Conservation (phyloP, 2,888 invertebrate genomes). For the Hyppa rectilinea region DNA sequence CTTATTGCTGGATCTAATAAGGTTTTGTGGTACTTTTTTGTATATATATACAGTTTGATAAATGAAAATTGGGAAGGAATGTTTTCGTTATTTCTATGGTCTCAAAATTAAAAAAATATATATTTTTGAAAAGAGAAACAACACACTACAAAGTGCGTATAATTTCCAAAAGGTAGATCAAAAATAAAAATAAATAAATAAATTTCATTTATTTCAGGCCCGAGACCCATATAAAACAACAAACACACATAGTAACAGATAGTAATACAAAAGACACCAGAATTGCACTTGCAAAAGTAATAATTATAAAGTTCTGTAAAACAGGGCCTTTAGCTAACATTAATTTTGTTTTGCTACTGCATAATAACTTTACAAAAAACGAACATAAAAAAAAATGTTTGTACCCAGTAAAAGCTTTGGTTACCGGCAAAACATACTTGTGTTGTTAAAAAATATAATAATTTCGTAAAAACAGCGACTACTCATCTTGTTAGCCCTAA, state of each 20-base stretch:
- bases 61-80: not conserved
- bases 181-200: too few relatives aligned
- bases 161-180: not conserved
- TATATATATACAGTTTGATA: not conserved
- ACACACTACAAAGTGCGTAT: not conserved
- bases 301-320: not conserved
- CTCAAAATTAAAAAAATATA: not conserved
- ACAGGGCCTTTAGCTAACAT: not conserved
- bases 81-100: not conserved
- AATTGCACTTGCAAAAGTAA: too few relatives aligned
- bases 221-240: too few relatives aligned
- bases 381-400: not conserved
- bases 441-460: conserved; percentile 22
- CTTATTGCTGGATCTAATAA: conserved; percentile 69
- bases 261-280: too few relatives aligned
- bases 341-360: not conserved
- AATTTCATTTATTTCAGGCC: too few relatives aligned
- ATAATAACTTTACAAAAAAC: not conserved
- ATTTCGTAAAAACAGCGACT: conserved; percentile 1
- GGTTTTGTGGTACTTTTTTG: conserved; percentile 1
- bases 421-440: conserved; percentile 4
- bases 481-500: conserved; percentile 46
- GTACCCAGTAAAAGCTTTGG: not conserved
- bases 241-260: too few relatives aligned
- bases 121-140: not conserved